phyloP scores from a whole-genome alignment of 1,140 invertebrate species.

The Fopius arisanus region DNA sequence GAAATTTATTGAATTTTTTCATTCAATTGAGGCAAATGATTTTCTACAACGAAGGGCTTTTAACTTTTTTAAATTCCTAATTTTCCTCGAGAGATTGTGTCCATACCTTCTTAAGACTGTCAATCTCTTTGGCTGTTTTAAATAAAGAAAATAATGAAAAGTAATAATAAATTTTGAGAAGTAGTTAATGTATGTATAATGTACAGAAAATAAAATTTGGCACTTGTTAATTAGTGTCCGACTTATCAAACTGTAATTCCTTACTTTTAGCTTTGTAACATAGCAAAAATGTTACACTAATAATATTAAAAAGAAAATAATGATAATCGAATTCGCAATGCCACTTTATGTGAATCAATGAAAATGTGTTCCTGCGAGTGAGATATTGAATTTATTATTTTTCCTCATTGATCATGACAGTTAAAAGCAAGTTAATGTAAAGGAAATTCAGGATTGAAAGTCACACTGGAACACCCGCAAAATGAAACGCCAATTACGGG shows the following conservation, averaged over 20 bases:
- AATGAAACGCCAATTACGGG: constrained; percentile 4
- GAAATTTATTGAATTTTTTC: neutral
- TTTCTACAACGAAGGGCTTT: neutral
- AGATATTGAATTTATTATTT: neutral
- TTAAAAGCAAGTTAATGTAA: neutral
- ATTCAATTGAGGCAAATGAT: neutral
- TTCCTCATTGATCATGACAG: neutral
- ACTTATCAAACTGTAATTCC: constrained; percentile 12
- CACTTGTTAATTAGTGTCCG: constrained; percentile 10
- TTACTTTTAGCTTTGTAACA: constrained; percentile 8
- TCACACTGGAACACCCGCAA: neutral
- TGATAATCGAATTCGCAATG: neutral
- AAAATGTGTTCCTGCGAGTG: neutral
- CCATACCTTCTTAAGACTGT: neutral
- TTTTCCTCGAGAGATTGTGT: neutral
- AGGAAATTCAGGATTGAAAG: neutral
- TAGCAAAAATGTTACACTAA: constrained; percentile 5
- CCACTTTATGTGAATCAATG: neutral
- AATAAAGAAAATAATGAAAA: neutral
- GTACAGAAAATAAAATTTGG: constrained; percentile 9
- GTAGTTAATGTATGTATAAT: constrained; percentile 12
- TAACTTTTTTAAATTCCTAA: neutral
- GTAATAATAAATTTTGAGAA: neutral
- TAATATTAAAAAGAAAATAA: neutral
- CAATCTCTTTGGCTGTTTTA: neutral